These are phyloP conservation scores for Crematogaster levior DNA, from an alignment of 2,888 invertebrate genomes.

Conservation along the genomic window DNA sequence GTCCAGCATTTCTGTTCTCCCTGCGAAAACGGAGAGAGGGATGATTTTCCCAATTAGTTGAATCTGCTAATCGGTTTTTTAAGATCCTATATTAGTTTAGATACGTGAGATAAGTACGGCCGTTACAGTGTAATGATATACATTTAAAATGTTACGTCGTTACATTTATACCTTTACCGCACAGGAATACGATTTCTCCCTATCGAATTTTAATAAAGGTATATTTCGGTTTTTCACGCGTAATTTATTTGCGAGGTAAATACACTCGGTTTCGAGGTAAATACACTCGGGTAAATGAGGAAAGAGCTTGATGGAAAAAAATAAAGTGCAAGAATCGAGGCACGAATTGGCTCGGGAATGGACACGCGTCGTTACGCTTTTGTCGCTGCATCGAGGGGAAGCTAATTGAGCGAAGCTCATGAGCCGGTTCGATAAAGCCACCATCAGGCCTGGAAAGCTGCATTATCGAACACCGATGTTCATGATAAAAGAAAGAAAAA, in stretches of 20 bases:
- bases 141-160: not conserved
- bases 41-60: conserved; percentile 59
- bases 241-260: not conserved
- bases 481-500: not conserved
- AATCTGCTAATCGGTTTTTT: conserved; percentile 42
- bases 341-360: not conserved
- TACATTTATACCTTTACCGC: not conserved
- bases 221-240: not conserved
- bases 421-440: conserved; percentile 23
- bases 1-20: conserved; percentile 61
- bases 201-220: not conserved
- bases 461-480: conserved; percentile 26
- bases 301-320: not conserved
- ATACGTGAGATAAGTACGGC: conserved; percentile 21
- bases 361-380: conserved; percentile 37
- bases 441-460: not conserved
- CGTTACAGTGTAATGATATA: conserved; percentile 9
- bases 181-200: not conserved
- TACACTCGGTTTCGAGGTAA: not conserved
- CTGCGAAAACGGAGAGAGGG: conserved; percentile 27
- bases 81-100: conserved; percentile 22
- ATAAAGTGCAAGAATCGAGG: conserved; percentile 14
- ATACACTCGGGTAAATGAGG: not conserved
- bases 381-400: conserved; percentile 28
- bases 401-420: conserved; percentile 47